A percentile compares a stretch with the other conserved stretches of the same genome.
phyloP scores from a whole-genome alignment of 2,888 invertebrate species.

The Dryobota labecula region DNA sequence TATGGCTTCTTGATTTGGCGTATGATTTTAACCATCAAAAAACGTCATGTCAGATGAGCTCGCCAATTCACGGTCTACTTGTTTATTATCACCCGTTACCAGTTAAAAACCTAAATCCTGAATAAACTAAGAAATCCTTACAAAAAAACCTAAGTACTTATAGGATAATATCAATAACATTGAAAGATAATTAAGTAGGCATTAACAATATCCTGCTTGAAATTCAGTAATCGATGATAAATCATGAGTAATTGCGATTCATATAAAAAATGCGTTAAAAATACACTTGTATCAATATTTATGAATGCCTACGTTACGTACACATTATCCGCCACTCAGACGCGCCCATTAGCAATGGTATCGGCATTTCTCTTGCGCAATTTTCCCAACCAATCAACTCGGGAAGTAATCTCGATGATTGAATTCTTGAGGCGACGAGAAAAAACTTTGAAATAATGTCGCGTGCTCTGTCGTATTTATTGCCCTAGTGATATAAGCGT shows the following conservation, averaged over 20 bases:
- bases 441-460: slow-evolving; percentile 34
- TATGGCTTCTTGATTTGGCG: not conserved
- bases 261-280: not conserved
- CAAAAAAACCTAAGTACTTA: not conserved
- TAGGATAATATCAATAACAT: slow-evolving; percentile 12
- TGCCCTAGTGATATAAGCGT: not conserved
- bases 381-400: slow-evolving; percentile 67
- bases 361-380: slow-evolving; percentile 55
- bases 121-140: slow-evolving; percentile 10
- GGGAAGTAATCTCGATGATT: slow-evolving; percentile 68
- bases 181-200: slow-evolving; percentile 2
- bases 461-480: not conserved
- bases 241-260: not conserved
- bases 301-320: slow-evolving; percentile 21
- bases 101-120: slow-evolving; percentile 26
- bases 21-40: not conserved
- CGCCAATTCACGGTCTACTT: not conserved
- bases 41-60: not conserved
- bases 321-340: slow-evolving; percentile 39
- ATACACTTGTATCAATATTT: slow-evolving; percentile 15
- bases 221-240: slow-evolving; percentile 13
- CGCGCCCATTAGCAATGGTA: slow-evolving; percentile 26
- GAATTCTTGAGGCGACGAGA: slow-evolving; percentile 64
- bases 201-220: slow-evolving; percentile 26
- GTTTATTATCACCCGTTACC: slow-evolving; percentile 26